Evolutionary conservation across 1,140 invertebrate species (phyloP), one percentile per base, ranked within the genome.

Genomic region (Drosophila athabasca): DNA sequence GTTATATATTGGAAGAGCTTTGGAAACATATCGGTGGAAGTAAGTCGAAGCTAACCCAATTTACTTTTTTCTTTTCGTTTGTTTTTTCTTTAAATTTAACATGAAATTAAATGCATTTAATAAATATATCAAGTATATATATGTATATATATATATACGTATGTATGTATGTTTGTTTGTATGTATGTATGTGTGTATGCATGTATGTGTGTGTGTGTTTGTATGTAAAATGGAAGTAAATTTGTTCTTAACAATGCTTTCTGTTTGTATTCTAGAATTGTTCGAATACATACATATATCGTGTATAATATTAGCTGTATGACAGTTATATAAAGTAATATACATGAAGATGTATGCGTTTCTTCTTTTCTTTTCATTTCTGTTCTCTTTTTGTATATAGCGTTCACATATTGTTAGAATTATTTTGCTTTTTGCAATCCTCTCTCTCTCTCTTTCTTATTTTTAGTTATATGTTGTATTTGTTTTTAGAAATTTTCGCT

Each of bases 21-120:
- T 88, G 83, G 83, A 88, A 88, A 88, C 67, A 88, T 79, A 79
- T 88, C 83, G 83, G 83, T 88, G 83, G 83, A 88, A 83, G 83
- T 88, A 72, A 82, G 75, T 88, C 62, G 73, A 83, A 83, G 76
- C 83, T 74, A 88, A 82, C 75, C 74, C 81, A 67, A 74, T 73
- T 67, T 59, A 81, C 76, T 58, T 58, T 39, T 29, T 29, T 43
- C 13, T 39, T 62, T 57, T 70, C 52, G 48, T 53, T 66, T 80
- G 67, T 73, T 62, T 64, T 46, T 51, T 43, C 15, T 67, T 65
- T 79, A 79, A 87, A 72, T 82, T 76, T 79, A 88, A 89, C 64
- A 83, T 88, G 83, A 88, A 88, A 88, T 83, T 88, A 88, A 87
- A 87, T 87, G 83, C 83, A 87, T 82, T 85, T 65, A 85, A 85